These are phyloP conservation scores for Cataglyphis altisquamis DNA, from an alignment of 2,888 invertebrate genomes.

Conservation along the genomic window DNA sequence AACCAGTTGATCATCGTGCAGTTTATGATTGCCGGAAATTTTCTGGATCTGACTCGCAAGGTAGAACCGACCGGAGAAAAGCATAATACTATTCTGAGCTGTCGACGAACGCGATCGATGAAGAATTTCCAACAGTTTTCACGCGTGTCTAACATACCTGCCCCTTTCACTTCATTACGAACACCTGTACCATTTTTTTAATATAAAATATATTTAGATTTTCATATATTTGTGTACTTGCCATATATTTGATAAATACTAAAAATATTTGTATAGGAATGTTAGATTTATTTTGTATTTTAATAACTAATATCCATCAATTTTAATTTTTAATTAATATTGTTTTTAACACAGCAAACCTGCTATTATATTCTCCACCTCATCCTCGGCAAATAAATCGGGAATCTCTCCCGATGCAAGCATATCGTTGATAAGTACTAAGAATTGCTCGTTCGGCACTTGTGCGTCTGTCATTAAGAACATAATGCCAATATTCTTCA, in stretches of 20 bases:
- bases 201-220: constrained; percentile 1
- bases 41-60: constrained; percentile 95
- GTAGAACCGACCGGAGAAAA: constrained; percentile 99
- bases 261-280: constrained; percentile 2
- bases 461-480: constrained; percentile 99
- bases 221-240: neutral
- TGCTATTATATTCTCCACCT: constrained; percentile 97
- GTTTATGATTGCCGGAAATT: constrained; percentile 98
- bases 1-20: constrained; percentile 99
- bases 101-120: constrained; percentile 96
- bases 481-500: constrained; percentile 97
- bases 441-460: constrained; percentile 97
- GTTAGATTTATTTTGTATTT: neutral
- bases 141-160: constrained; percentile 95
- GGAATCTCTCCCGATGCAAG: constrained; percentile 98
- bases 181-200: constrained; percentile 77
- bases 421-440: constrained; percentile 98
- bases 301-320: neutral
- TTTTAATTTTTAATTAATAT: neutral
- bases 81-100: constrained; percentile 96
- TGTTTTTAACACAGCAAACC: constrained; percentile 85
- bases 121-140: constrained; percentile 99
- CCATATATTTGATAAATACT: neutral
- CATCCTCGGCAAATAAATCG: constrained; percentile 98
- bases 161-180: constrained; percentile 90